phyloP scores from a whole-genome alignment of 1,140 invertebrate genomes.

The Apis cerana region DNA sequence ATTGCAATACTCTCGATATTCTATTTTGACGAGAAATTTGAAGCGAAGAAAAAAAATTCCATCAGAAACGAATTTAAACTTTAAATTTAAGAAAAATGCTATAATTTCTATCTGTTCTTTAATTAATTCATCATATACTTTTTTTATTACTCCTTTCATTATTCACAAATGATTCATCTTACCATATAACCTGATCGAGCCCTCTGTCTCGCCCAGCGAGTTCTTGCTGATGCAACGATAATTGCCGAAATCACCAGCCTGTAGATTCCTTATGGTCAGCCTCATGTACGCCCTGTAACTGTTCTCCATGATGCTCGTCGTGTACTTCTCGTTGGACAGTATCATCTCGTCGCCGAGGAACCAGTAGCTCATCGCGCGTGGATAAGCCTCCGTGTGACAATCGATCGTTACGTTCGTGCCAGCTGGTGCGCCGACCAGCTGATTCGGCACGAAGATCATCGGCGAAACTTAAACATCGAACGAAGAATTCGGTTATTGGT shows the following conservation, averaged over 20 bases:
- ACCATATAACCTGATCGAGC: conserved; percentile 95
- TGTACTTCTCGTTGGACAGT: conserved; percentile 90
- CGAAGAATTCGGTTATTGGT: conserved; percentile 1
- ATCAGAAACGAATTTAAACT: too few relatives aligned
- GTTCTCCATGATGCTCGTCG: conserved; percentile 88
- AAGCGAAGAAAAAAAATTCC: too few relatives aligned
- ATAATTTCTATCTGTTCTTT: too few relatives aligned
- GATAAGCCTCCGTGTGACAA: conserved; percentile 96
- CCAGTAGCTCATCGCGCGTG: conserved; percentile 96
- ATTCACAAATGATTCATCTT: conserved; percentile 74
- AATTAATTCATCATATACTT: too few relatives aligned
- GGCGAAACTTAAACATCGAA: conserved; percentile 87
- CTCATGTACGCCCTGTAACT: conserved; percentile 93
- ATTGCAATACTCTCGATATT: too few relatives aligned
- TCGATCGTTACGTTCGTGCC: conserved; percentile 95
- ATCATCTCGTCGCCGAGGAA: conserved; percentile 93
- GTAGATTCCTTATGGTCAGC: conserved; percentile 90
- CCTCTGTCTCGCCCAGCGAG: conserved; percentile 95
- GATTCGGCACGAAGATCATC: conserved; percentile 96
- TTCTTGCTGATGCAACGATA: conserved; percentile 96
- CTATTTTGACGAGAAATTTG: too few relatives aligned
- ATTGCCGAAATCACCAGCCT: conserved; percentile 90
- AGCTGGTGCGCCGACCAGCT: conserved; percentile 92
- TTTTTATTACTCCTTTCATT: too few relatives aligned
- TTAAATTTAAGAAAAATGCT: too few relatives aligned